Evolutionary conservation across 2,113 vertebrate genomes (phyloP).

Genomic region (Onychostruthus taczanowskii): DNA sequence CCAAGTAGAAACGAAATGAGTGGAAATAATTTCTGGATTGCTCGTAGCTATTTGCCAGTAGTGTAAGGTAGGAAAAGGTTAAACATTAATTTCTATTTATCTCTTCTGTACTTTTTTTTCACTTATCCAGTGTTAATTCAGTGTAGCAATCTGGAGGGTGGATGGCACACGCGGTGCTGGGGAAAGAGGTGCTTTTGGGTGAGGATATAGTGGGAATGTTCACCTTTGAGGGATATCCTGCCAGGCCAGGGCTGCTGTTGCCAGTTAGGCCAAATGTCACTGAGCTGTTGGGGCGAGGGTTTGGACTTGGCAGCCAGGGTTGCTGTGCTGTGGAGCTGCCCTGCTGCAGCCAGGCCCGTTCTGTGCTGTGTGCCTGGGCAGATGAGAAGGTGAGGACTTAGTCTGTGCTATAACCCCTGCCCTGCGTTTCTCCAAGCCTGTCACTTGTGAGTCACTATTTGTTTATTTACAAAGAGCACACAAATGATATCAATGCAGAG

Average conservation of each 20-base stretch:
- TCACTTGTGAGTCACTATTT: not conserved
- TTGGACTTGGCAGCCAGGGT: not conserved
- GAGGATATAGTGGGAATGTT: rapidly evolving
- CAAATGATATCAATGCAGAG: not conserved
- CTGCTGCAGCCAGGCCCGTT: not conserved
- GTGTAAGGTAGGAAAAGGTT: not conserved
- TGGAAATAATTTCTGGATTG: not conserved
- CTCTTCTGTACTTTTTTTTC: not conserved
- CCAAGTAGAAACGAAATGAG: not conserved
- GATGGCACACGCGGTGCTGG: rapidly evolving
- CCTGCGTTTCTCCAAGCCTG: not conserved
- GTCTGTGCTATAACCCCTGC: not conserved
- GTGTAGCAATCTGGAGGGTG: not conserved
- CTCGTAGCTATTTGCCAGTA: not conserved
- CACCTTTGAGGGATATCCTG: not conserved
- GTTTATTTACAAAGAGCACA: not conserved
- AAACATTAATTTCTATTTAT: not conserved
- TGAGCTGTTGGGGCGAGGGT: not conserved
- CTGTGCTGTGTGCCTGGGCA: not conserved
- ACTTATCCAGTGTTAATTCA: not conserved
- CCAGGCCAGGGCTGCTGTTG: not conserved
- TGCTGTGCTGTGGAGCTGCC: not conserved
- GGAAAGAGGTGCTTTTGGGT: not conserved
- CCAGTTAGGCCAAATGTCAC: not conserved
- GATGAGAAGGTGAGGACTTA: not conserved